These are phyloP conservation scores for Camponotus floridanus DNA, from an alignment of 1,140 invertebrate species.

Conservation along the genomic window DNA sequence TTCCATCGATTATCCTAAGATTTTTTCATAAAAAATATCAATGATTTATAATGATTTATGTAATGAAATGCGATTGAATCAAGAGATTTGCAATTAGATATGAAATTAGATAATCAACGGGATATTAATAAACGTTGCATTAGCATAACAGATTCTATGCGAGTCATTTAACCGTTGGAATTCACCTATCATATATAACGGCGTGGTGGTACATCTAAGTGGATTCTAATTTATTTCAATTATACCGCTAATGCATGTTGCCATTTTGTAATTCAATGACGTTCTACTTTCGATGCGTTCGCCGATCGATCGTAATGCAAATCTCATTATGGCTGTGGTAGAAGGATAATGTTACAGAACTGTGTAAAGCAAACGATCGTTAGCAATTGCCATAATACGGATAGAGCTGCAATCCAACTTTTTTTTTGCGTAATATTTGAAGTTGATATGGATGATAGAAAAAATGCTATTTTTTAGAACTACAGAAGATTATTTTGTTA, in stretches of 20 bases:
- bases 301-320: slow-evolving; percentile 49
- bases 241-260: slow-evolving; percentile 23
- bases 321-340: slow-evolving; percentile 35
- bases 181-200: neutral
- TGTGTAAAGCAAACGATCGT: slow-evolving; percentile 9
- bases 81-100: neutral
- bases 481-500: neutral
- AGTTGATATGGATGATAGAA: slow-evolving; percentile 8
- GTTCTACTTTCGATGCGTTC: slow-evolving; percentile 44
- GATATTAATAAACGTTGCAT: slow-evolving; percentile 17
- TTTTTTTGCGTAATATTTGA: slow-evolving; percentile 12
- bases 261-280: slow-evolving; percentile 42
- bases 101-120: slow-evolving; percentile 7
- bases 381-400: slow-evolving; percentile 10
- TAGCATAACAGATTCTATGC: neutral
- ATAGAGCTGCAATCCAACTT: neutral
- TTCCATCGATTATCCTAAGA: neutral
- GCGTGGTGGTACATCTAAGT: neutral
- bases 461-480: neutral
- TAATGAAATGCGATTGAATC: neutral
- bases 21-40: neutral
- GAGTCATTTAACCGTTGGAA: neutral
- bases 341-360: slow-evolving; percentile 42
- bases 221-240: slow-evolving; percentile 57
- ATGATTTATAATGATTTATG: neutral